Percentiles rank a stretch among this genome's conserved stretches.
Evolutionary conservation across 2,113 vertebrate genomes (phyloP).

Genomic region (Leptocoma aspasia): DNA sequence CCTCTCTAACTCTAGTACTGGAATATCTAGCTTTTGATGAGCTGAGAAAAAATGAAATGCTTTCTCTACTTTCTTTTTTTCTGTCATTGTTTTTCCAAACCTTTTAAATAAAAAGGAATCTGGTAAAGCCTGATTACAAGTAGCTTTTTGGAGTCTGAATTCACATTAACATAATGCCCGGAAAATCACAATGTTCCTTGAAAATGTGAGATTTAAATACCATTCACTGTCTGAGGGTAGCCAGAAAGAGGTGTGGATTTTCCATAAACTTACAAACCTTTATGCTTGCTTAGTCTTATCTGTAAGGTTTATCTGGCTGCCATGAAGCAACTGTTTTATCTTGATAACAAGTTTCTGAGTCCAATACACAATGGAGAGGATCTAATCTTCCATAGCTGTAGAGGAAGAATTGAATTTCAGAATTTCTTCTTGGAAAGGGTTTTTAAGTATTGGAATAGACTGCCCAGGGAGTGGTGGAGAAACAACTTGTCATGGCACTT

Average conservation of each 20-base stretch:
- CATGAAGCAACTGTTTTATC: background rate
- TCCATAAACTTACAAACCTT: background rate
- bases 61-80: background rate
- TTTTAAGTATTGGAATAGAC: background rate
- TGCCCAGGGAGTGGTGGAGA: background rate
- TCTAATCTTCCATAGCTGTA: background rate
- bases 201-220: background rate
- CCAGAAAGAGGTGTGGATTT: background rate
- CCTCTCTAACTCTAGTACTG: background rate
- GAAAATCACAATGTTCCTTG: background rate
- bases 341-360: background rate
- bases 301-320: background rate
- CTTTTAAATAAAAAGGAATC: background rate
- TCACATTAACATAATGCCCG: background rate
- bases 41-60: background rate
- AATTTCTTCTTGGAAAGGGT: background rate
- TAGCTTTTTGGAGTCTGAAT: background rate
- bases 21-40: background rate
- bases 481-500: background rate
- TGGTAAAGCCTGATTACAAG: background rate
- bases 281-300: background rate
- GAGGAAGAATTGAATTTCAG: background rate
- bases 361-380: background rate
- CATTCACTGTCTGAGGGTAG: background rate
- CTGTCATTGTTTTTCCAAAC: background rate